Evolutionary conservation across 2,888 invertebrate species (phyloP).

Genomic region (Amphimallon solstitiale): DNA sequence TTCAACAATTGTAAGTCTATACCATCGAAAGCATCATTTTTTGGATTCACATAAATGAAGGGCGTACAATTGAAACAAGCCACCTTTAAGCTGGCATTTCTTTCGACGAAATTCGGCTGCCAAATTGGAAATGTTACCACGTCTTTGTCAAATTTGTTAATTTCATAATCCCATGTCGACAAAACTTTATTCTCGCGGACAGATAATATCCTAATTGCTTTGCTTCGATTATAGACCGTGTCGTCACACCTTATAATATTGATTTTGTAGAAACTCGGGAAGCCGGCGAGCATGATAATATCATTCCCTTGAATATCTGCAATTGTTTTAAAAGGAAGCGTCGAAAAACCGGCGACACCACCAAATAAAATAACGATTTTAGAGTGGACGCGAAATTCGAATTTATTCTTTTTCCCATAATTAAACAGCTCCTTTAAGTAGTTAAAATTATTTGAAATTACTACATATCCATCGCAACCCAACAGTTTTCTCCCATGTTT

Average conservation of each 20-base stretch:
- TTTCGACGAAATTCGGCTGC: neutral
- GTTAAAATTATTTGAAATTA: neutral
- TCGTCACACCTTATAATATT: neutral
- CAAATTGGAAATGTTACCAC: neutral
- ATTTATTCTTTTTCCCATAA: neutral
- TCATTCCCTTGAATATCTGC: constrained; percentile 26
- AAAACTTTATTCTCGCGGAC: constrained; percentile 19
- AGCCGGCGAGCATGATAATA: constrained; percentile 16
- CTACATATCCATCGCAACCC: constrained; percentile 3
- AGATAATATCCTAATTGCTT: constrained; percentile 1
- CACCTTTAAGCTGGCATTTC: constrained; percentile 17
- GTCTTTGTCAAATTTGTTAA: neutral
- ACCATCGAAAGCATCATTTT: constrained; percentile 13
- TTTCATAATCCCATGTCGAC: constrained; percentile 3
- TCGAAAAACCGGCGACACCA: neutral
- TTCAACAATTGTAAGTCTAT: constrained; percentile 26
- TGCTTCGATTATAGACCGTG: neutral
- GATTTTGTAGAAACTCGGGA: neutral
- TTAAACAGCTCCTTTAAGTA: neutral
- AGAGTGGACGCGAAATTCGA: constrained; percentile 7
- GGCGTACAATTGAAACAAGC: constrained; percentile 30
- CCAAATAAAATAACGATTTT: neutral
- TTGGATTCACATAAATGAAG: constrained; percentile 3
- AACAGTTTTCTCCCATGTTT: neutral
- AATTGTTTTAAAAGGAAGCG: neutral